Percentiles rank a stretch among this genome's conserved stretches.
Conservation (phyloP, 2,797 vertebrate genomes). For the Caiman crocodilus region DNA sequence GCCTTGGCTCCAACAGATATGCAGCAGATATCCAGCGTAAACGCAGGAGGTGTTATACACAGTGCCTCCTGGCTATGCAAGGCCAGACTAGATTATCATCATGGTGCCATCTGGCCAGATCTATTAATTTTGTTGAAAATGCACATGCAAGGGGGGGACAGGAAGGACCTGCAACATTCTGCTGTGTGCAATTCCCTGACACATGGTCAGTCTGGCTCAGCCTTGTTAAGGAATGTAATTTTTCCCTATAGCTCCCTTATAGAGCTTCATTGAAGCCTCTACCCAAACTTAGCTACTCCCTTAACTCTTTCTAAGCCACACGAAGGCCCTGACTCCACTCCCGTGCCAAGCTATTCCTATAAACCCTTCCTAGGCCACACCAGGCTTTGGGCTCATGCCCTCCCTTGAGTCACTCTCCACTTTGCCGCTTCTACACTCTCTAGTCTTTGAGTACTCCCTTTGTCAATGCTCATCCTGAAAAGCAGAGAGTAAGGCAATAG, state of each 20-base stretch:
- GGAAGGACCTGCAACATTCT: background rate
- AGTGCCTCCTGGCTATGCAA: background rate
- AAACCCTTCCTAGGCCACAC: background rate
- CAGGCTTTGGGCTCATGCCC: constrained; percentile 5
- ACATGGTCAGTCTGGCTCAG: constrained; percentile 61
- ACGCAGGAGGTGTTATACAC: no score
- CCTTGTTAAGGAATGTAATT: constrained; percentile 48
- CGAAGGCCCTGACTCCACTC: background rate
- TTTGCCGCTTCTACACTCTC: background rate
- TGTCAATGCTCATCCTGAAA: background rate
- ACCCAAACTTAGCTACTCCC: no score
- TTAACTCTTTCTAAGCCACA: constrained; percentile 27
- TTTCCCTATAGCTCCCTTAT: constrained; percentile 69
- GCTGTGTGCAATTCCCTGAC: background rate
- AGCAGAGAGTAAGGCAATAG: no score
- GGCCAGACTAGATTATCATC: background rate
- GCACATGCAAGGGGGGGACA: background rate
- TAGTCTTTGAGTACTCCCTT: background rate
- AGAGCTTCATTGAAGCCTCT: constrained; percentile 47
- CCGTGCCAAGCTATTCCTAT: background rate
- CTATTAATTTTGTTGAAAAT: background rate
- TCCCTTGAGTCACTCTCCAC: background rate
- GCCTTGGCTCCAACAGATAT: background rate
- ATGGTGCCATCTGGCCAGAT: background rate
- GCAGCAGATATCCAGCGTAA: background rate